Conservation (phyloP, 2,113 vertebrate species). For the Sarotherodon lohbergeri region DNA sequence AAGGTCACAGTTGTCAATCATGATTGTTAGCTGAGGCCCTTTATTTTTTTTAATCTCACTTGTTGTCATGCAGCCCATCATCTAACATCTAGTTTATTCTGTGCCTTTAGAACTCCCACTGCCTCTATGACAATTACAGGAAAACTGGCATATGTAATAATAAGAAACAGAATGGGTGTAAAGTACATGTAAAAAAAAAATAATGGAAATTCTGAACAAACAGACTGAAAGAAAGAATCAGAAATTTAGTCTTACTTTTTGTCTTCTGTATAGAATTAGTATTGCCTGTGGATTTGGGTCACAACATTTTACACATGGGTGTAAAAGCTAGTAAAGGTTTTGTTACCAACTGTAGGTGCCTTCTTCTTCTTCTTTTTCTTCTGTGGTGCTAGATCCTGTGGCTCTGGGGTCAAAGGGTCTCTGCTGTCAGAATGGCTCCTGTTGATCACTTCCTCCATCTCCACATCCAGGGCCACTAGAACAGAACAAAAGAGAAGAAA, state of each 20-base stretch:
- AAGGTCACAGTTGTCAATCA: background rate
- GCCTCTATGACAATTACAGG: background rate
- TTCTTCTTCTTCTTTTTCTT: conserved; percentile 83
- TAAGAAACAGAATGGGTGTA: background rate
- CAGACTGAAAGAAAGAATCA: background rate
- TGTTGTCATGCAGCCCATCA: background rate
- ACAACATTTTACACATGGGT: background rate
- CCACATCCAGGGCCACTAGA: conserved; percentile 56
- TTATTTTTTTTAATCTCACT: background rate
- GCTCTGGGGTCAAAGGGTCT: conserved; percentile 74
- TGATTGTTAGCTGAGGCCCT: background rate
- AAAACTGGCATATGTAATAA: background rate
- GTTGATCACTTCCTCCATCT: conserved; percentile 55
- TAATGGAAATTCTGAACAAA: background rate
- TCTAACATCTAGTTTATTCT: background rate
- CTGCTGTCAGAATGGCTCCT: conserved; percentile 70
- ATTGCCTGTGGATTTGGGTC: background rate
- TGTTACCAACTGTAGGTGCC: conserved; percentile 46
- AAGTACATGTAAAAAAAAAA: background rate
- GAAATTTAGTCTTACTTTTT: background rate
- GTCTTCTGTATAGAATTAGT: background rate
- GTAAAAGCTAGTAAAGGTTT: background rate
- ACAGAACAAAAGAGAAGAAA: background rate
- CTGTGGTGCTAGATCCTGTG: conserved; percentile 69
- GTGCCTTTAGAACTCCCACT: background rate